Evolutionary conservation across 2,797 vertebrate species (phyloP), one percentile per base, ranked within the genome.

Genomic region (Allobates femoralis): DNA sequence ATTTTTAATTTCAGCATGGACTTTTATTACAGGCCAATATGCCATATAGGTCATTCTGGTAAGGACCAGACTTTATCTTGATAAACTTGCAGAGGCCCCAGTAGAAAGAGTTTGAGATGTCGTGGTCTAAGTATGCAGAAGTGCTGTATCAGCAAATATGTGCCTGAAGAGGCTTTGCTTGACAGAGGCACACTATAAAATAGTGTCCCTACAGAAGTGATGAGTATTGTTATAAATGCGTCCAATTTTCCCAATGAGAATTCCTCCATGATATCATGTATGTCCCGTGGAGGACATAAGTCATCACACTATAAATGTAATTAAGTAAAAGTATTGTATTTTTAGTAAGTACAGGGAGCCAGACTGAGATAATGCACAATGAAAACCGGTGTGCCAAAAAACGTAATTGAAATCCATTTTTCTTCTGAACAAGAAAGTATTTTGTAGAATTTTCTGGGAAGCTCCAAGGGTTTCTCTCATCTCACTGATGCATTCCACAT

Each of bases 401-500:
- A 55, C n/a, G 51, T 87, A 64, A 75, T 23, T 79, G 76, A 74
- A 80, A 83, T 66, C 55, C 28, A 83, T 79, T 83, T 83, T 87
- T 79, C 74, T 76, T 76, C 28, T 67, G 53, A 46, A 73, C 69
- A 73, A 73, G 34, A 76, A 66, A 89, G 55, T 85, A 50, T 73
- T 41, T 89, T 75, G 75, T 62, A 77, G 50, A 66, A 32, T 62
- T 21, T 37, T 30, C 34, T 67, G 51, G 26, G 8, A 79, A 60
- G 30, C 81, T 80, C 66, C 30, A 37, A 5, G 81, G 51, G 50
- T 23, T n/a, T 26, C 41, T 74, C 32, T 0, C 55, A 1, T 15
- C 78, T 64, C 85, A 85, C 5, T 64, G 82, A 85, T 64, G 73
- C 82, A 82, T 64, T 80, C 16, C 60, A 78, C 58, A 84, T 86